A percentile compares a stretch with the other conserved stretches of the same genome.
phyloP scores from a whole-genome alignment of 2,797 vertebrate genomes.

The Dendrocincla fuliginosa region DNA sequence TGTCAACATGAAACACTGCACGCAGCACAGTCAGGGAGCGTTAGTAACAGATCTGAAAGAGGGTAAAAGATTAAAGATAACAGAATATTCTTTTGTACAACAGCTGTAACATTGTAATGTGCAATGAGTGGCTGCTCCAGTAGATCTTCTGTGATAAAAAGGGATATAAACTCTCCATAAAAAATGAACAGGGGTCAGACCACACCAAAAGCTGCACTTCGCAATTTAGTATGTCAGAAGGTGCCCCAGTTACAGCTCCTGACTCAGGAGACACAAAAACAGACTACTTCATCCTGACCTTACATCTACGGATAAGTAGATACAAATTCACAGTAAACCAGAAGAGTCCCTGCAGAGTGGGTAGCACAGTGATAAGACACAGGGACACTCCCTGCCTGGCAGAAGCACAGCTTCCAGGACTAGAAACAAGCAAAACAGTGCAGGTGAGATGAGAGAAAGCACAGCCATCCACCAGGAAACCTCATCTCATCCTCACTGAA shows the following conservation, averaged over 20 bases:
- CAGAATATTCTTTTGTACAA: not conserved
- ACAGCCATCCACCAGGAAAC: not conserved
- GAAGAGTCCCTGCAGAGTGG: not conserved
- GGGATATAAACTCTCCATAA: not conserved
- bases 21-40: not conserved
- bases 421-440: not conserved
- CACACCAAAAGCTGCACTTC: not conserved
- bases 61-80: not conserved
- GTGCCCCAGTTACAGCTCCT: not conserved
- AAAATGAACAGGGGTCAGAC: not conserved
- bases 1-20: not conserved
- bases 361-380: not conserved
- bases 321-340: not conserved
- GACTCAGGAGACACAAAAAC: not conserved
- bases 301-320: not conserved
- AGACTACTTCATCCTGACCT: not conserved
- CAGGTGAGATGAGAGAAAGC: not conserved
- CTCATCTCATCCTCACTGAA: not conserved
- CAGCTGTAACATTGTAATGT: not conserved
- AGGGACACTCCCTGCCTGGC: not conserved
- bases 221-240: not conserved
- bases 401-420: not conserved
- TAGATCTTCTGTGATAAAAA: not conserved
- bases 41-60: not conserved
- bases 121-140: not conserved